Evolutionary conservation across 2,797 vertebrate genomes (phyloP), one percentile per base, ranked within the genome.

Genomic region (Falco berigora): DNA sequence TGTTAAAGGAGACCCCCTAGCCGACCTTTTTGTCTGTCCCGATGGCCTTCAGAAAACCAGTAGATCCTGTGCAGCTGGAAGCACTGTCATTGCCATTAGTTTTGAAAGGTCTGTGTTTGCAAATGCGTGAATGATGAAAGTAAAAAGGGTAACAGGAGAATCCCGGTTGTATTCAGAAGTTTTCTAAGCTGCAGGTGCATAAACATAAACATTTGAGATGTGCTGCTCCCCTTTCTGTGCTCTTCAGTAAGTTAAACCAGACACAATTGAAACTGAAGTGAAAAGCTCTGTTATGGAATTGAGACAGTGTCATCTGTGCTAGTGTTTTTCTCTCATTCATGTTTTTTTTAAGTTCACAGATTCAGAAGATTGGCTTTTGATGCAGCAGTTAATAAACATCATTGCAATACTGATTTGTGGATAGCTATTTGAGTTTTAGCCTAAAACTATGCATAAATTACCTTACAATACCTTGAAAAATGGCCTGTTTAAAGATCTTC

Each of bases 21-120:
- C 56, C 4, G 27, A 64, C n/a, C 67, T 80, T 71, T 89, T 34
- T 82, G 38, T 82, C 40, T 89, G 49, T 85, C 58, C 75, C 1
- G 2, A 21, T 74, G 68, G 72, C 68, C 72, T 91, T 96, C 61
- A 64, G 72, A 86, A 91, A 96, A 67, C 49, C 25, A 34, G 74
- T 67, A 84, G 94, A 88, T 94, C 89, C 81, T 72, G 56, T 91
- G 86, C 95, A 95, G 84, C 84, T 97, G 87, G 87, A 83, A 91
- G 49, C 18, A 68, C 71, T 80, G 92, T 67, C 88, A 46, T 53
- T 94, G 68, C 88, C 6, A 1, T 4, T 55, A 17, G 72, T 56
- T 93, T 86, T 94, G 78, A 88, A 94, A 85, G 75, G 46, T 83
- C 79, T 91, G 53, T 91, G 58, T 94, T 86, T 96, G 91, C 85